Evolutionary conservation across 2,888 invertebrate species (phyloP), one percentile per base, ranked within the genome.

Genomic region (Kryphioiulus occultus): DNA sequence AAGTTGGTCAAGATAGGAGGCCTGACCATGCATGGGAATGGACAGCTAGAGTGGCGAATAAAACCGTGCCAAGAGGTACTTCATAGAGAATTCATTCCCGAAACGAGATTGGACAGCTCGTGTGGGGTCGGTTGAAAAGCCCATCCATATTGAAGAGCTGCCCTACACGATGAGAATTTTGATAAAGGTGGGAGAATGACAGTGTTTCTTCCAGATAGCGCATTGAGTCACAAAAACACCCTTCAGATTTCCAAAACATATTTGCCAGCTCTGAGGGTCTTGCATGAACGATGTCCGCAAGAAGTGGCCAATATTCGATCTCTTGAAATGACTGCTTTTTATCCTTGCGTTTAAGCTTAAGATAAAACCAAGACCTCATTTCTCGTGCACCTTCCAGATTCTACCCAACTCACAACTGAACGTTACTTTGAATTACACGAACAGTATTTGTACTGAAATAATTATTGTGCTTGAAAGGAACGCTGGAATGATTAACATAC

Each of bases 51-150:
- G 78, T 78, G 78, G 78, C 78, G 30, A 78, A 78, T 78, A 78
- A 78, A 78, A 78, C 78, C 78, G 78, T 32, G 78, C 78, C 78
- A 78, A 78, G 78, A 78, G 78, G 78, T 78, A 78, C 78, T 78
- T 78, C 78, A 30, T 78, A 26, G 78, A 78, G 78, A 78, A 78
- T 78, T 78, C 78, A 78, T 78, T 78, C 78, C 78, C 78, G 78
- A 78, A 26, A 78, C 78, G 26, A 78, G 78, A 78, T 78, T 78
- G 78, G 78, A 78, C 78, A 78, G 26, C 78, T 78, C 78, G 78
- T 30, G 30, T 78, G 30, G 78, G 53, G 78, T 26, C 30, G 17
- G 15, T 78, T 30, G 78, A 78, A 78, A 78, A 78, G 78, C 78
- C 78, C 78, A 78, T 78, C 30, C 78, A 78, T 78, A 78, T 30